A percentile compares a stretch with the other conserved stretches of the same genome.
Conservation (phyloP, 2,797 vertebrate genomes). For the Perdix hodgsoniae region DNA sequence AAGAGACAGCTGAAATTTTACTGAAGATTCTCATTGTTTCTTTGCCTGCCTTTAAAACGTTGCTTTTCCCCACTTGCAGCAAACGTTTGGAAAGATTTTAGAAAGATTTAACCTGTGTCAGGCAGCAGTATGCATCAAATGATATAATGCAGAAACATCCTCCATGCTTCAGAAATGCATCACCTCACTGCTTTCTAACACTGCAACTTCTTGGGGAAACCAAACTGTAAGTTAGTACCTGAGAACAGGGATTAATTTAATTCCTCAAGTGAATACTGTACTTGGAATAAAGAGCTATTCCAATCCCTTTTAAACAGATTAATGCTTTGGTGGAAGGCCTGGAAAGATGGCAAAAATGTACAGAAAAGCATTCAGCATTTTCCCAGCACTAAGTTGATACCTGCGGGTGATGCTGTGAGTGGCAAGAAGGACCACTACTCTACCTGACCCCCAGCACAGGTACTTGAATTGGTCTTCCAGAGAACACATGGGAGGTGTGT, state of each 20-base stretch:
- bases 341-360: neutral
- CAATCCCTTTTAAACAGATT: neutral
- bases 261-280: neutral
- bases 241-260: neutral
- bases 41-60: neutral
- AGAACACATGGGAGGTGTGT: fast-evolving
- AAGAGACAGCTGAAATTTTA: neutral
- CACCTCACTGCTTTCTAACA: neutral
- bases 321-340: neutral
- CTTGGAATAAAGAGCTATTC: neutral
- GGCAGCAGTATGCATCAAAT: neutral
- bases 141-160: neutral
- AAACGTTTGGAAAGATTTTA: neutral
- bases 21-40: neutral
- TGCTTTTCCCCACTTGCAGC: neutral
- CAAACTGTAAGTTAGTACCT: neutral
- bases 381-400: neutral
- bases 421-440: neutral
- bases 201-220: neutral
- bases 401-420: neutral
- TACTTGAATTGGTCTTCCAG: neutral
- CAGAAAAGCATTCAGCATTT: neutral
- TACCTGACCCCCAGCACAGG: neutral
- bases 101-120: neutral
- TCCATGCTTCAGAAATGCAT: neutral